Base-by-base conservation (phyloP, 2,888 invertebrate species). In the Nasonia oneida region DNA sequence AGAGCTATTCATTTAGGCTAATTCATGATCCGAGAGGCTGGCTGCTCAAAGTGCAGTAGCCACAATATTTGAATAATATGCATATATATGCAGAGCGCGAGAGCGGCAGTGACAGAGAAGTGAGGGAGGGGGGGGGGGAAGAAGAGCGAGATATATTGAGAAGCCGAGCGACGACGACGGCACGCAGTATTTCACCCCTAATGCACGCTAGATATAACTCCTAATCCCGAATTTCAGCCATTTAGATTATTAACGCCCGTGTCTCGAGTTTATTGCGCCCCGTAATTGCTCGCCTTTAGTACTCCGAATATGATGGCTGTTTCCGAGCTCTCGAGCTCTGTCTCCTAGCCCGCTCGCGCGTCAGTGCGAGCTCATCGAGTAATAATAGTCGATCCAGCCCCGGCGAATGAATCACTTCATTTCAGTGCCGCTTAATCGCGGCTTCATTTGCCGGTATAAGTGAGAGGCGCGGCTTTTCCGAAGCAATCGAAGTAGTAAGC, bases 1-100 rank as follows among this genome's bases (percentile, higher is more conserved):
- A 83, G 81, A 81, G 79, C 87, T 81, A 85, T 85, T 87, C 53
- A 81, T 83, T 87, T 81, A 77, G 67, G 75, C 37, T 83, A 73
- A 83, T 83, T 87, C 83, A 81, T 67, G 81, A 77, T 73, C 81
- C 75, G 50, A 57, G 50, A 57, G 10, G 37, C 42, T 42, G 39
- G 33, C 70, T 42, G 67, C 33, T 77, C 76, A 61, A 84, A 77
- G 85, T 81, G 80, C 77, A 77, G 67, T 83, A 64, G 74, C 83
- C 85, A 71, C 83, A 73, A 81, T 67, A 83, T 87, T 85, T 83
- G 83, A 87, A 87, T 87, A 87, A 85, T 87, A 87, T 77, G 83
- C 80, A 53, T 83, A 80, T 73, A 76, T 73, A 76, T 83, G 86
- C 42, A 77, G 8, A 82, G 14, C 18, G 61, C 42, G 42, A 79